Conservation (phyloP, 2,113 vertebrate genomes). For the Anarrhichthys ocellatus region DNA sequence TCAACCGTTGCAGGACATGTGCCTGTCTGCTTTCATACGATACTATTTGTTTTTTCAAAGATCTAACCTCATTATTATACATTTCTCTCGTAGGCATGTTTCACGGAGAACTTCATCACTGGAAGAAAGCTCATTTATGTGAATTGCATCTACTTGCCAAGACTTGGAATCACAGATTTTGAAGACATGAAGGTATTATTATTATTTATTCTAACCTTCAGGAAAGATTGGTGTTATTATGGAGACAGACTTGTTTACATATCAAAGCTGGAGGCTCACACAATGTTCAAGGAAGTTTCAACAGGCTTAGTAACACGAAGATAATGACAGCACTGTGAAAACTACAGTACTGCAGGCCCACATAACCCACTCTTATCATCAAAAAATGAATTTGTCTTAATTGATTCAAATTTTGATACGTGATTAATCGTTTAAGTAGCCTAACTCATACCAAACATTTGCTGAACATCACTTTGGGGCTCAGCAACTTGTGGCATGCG, state of each 20-base stretch:
- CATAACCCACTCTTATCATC: neutral
- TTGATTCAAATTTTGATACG: neutral
- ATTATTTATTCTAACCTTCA: conserved; percentile 2
- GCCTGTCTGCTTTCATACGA: neutral
- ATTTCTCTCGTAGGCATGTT: conserved; percentile 86
- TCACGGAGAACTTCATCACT: conserved; percentile 88
- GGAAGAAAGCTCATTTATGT: conserved; percentile 90
- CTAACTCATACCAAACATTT: neutral
- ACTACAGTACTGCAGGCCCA: neutral
- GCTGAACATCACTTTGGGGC: neutral
- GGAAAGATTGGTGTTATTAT: neutral
- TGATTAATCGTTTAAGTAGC: neutral
- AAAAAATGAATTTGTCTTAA: neutral
- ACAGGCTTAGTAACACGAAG: neutral
- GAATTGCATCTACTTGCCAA: conserved; percentile 86
- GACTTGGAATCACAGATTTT: conserved; percentile 90
- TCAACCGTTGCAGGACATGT: neutral
- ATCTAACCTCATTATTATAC: neutral
- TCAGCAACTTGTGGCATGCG: neutral
- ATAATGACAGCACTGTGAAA: conserved; percentile 14
- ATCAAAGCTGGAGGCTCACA: conserved; percentile 26
- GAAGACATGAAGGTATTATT: conserved; percentile 90
- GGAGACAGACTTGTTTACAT: conserved; percentile 28
- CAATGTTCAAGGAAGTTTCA: conserved; percentile 15
- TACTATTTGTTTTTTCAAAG: neutral